phyloP scores from a whole-genome alignment of 2,797 vertebrate species.

The Clamator glandarius region DNA sequence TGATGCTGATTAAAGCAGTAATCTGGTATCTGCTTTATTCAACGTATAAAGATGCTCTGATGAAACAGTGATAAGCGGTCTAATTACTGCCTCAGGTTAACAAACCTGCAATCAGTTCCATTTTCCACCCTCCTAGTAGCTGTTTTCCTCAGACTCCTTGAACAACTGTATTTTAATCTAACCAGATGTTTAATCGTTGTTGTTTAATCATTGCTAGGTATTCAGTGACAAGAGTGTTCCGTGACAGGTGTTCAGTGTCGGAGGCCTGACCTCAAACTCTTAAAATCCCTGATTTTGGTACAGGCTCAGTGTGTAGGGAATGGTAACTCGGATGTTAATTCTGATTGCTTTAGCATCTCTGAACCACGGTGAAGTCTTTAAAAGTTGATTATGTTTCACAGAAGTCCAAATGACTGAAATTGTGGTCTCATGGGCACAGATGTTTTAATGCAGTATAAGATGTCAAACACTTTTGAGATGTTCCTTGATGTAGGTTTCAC shows the following conservation, averaged over 20 bases:
- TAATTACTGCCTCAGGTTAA: conserved; percentile 55
- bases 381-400: conserved; percentile 33
- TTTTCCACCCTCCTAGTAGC: background rate
- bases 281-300: conserved; percentile 11
- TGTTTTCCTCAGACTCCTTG: background rate
- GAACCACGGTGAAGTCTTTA: background rate
- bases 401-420: background rate
- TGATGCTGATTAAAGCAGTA: conserved; percentile 53
- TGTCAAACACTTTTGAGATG: background rate
- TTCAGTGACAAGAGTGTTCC: background rate
- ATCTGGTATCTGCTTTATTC: conserved; percentile 44
- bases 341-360: conserved; percentile 17
- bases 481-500: background rate
- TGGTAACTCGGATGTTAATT: conserved; percentile 13
- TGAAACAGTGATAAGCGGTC: conserved; percentile 33
- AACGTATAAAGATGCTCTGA: conserved; percentile 23
- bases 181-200: conserved; percentile 33
- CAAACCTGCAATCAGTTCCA: conserved; percentile 52
- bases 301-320: background rate
- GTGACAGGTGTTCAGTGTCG: background rate
- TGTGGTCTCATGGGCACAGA: background rate
- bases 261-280: conserved; percentile 2
- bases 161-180: conserved; percentile 16
- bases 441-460: conserved; percentile 14
- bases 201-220: background rate